Evolutionary conservation across 2,113 vertebrate species (phyloP).

Genomic region (Apeltes quadracus): DNA sequence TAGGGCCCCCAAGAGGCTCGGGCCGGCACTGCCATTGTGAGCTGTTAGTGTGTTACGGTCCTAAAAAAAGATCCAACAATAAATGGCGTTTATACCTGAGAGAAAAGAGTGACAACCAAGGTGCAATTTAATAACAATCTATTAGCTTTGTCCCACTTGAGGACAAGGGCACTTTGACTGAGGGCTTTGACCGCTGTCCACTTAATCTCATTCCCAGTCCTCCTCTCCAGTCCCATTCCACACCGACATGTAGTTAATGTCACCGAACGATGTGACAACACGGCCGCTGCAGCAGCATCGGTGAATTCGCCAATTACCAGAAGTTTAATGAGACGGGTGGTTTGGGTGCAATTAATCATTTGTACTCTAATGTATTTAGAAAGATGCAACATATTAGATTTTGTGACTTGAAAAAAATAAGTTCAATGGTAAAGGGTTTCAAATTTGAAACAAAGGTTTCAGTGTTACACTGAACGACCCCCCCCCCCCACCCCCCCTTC

Average conservation of each 20-base stretch:
- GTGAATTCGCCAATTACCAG: conserved; percentile 29
- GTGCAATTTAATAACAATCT: conserved; percentile 43
- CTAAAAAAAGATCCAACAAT: neutral
- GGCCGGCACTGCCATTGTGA: too few species aligned
- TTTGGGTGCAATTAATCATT: conserved; percentile 30
- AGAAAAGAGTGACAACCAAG: conserved; percentile 17
- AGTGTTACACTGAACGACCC: conserved; percentile 12
- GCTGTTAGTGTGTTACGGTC: conserved; percentile 15
- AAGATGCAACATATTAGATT: neutral
- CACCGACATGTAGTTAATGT: conserved; percentile 59
- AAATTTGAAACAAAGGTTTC: conserved; percentile 2
- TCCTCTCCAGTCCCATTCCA: conserved; percentile 59
- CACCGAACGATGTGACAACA: conserved; percentile 49
- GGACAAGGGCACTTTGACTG: conserved; percentile 56
- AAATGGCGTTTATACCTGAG: conserved; percentile 1
- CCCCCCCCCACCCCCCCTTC: too few species aligned
- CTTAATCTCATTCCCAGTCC: conserved; percentile 62
- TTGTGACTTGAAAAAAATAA: neutral
- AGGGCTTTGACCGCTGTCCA: conserved; percentile 57
- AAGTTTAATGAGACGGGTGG: conserved; percentile 30
- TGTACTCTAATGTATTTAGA: neutral
- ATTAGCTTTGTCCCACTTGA: conserved; percentile 60
- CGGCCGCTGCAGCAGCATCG: conserved; percentile 1
- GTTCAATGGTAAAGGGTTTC: neutral
- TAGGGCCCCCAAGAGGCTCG: too few species aligned